Evolutionary conservation across 2,113 vertebrate species (phyloP).

Genomic region (Anarrhichthys ocellatus): DNA sequence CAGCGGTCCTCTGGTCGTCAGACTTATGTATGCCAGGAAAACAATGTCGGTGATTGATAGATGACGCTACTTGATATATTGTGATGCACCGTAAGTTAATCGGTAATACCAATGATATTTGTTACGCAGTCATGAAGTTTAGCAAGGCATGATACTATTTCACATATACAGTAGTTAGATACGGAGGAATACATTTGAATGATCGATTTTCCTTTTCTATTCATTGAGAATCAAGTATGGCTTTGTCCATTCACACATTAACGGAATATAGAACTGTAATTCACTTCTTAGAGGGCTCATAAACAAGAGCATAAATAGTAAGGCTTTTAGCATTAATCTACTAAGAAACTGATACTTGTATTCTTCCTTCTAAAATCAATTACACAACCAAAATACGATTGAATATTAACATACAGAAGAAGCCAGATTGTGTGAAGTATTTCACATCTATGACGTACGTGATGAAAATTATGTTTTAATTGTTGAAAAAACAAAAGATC

Average conservation of each 20-base stretch:
- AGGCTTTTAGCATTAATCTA: no score
- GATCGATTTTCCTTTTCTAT: not conserved
- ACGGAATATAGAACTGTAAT: not conserved
- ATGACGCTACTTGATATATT: not conserved
- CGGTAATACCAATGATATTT: not conserved
- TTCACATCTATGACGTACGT: no score
- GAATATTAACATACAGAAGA: no score
- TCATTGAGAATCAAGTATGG: not conserved
- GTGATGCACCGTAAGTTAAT: not conserved
- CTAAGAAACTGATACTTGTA: no score
- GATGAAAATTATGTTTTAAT: no score
- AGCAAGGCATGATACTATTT: not conserved
- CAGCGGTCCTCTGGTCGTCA: not conserved
- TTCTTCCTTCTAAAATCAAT: no score
- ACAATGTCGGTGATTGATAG: not conserved
- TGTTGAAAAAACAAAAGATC: no score
- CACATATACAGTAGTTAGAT: not conserved
- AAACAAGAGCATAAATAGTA: no score
- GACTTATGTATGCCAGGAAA: not conserved
- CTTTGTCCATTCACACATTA: not conserved
- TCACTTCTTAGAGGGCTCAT: not conserved
- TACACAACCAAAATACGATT: no score
- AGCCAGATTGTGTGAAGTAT: no score
- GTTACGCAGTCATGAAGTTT: not conserved
- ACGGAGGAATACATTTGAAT: not conserved